Base-by-base conservation (phyloP, 2,113 vertebrate species). In the Cisticola juncidis region DNA sequence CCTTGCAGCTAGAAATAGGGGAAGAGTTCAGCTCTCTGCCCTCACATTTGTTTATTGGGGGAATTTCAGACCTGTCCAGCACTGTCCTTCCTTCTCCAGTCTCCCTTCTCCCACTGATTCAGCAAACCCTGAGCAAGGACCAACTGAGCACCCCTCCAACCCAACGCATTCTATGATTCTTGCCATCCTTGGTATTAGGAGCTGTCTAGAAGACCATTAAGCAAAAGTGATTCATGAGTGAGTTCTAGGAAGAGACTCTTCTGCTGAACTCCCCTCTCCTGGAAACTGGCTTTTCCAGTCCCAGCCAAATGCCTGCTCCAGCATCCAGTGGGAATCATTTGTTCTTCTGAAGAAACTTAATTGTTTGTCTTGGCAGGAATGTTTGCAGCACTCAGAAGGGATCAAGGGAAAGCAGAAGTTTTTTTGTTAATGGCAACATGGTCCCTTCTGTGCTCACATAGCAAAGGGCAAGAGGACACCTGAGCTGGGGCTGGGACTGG, bases 1-100 rank as follows among this genome's bases (percentile, higher is more conserved):
- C 90, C 94, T 95, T 97, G 94, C 5, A 5, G 83, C 81, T 87
- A 86, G 65, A 92, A 92, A 87, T 12, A 94, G 69, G 42, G 87
- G 21, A 84, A 91, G 61, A 72, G 35, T 50, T 89, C 81, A 82
- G 65, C n/a, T 64, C 56, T 28, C 44, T 76, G 53, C 47, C 56
- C n/a, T 44, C 82, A 77, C 11, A 24, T 69, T 88, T 62, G 36
- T 24, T 77, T 65, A 29, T 4, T 51, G 40, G 74, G 35, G 64
- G 54, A 93, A 92, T 71, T 58, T 62, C 62, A 62, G 76, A 69
- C 35, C 20, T 20, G 1, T 29, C n/a, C 48, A 64, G 53, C 31
- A 48, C 33, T 0, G 1, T 13, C 57, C 33, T 17, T 88, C 51
- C n/a, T 66, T 86, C 60, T 86, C 44, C 16, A 40, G 14, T 89